A percentile compares a stretch with the other conserved stretches of the same genome.
phyloP scores from a whole-genome alignment of 2,113 vertebrate genomes.

The Tragelaphus strepsiceros region DNA sequence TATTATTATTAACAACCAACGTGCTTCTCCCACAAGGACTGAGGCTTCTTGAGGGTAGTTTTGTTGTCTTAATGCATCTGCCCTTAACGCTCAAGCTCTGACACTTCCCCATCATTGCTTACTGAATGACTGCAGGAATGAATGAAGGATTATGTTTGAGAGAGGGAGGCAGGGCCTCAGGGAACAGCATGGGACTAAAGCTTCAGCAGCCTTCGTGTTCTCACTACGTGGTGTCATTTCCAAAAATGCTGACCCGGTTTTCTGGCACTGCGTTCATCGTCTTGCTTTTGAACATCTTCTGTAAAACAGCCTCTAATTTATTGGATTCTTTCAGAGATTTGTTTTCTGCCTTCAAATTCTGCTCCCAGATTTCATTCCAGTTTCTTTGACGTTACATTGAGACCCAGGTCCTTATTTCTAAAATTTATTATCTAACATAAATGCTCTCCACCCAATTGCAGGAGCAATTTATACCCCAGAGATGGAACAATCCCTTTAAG shows the following conservation, averaged over 20 bases:
- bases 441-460: not conserved
- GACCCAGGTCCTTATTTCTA: not conserved
- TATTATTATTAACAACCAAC: not conserved
- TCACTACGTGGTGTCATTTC: not conserved
- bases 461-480: conserved; percentile 12
- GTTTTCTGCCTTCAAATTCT: not conserved
- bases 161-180: not conserved
- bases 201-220: not conserved
- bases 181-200: fast-evolving
- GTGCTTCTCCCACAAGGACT: not conserved
- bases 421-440: conserved; percentile 59
- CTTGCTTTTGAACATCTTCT: not conserved
- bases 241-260: not conserved
- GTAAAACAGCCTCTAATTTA: conserved; percentile 23
- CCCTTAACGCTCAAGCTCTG: not conserved
- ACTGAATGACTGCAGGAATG: not conserved
- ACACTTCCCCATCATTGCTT: not conserved
- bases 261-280: not conserved
- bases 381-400: not conserved
- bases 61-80: not conserved
- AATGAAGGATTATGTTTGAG: not conserved
- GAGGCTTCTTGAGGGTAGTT: not conserved
- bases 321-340: not conserved
- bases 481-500: conserved; percentile 11
- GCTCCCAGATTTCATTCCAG: not conserved